phyloP scores from a whole-genome alignment of 2,888 invertebrate genomes.

The Liodrosophila aerea region DNA sequence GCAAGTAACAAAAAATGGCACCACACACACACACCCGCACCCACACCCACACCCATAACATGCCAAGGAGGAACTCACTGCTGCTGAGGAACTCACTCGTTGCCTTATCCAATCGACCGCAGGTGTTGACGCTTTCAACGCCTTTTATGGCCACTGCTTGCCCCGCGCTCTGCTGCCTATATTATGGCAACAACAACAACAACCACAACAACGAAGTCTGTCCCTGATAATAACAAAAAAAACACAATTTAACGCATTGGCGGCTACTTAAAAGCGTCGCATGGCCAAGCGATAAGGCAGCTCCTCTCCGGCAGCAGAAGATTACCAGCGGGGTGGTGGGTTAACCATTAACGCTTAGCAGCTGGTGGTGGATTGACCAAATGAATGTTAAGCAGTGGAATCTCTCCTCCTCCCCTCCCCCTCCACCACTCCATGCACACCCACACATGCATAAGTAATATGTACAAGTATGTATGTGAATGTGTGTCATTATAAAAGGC shows the following conservation, averaged over 20 bases:
- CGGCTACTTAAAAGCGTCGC: conserved; percentile 75
- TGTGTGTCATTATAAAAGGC: conserved; percentile 34
- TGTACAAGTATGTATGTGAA: conserved; percentile 19
- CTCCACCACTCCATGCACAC: background rate
- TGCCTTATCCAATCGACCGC: conserved; percentile 51
- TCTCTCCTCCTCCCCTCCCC: conserved; percentile 9
- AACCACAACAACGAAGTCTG: conserved; percentile 29
- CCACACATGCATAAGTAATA: background rate
- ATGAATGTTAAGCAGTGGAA: conserved; percentile 71
- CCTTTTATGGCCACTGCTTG: conserved; percentile 51
- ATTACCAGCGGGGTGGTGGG: conserved; percentile 25
- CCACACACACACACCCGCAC: conserved; percentile 9
- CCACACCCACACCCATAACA: conserved; percentile 9
- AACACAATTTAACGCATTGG: conserved; percentile 73
- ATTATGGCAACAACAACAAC: conserved; percentile 30
- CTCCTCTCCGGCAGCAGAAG: conserved; percentile 23
- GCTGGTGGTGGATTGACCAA: conserved; percentile 53
- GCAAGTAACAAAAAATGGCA: conserved; percentile 33
- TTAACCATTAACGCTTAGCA: conserved; percentile 1
- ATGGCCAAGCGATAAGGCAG: conserved; percentile 67
- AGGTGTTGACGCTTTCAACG: conserved; percentile 70
- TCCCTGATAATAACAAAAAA: conserved; percentile 67
- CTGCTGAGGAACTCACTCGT: conserved; percentile 25
- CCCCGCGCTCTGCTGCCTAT: conserved; percentile 54
- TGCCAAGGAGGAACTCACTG: conserved; percentile 11